These are phyloP conservation scores for Phaetusa simplex DNA, from an alignment of 2,113 vertebrate genomes.

Conservation along the genomic window DNA sequence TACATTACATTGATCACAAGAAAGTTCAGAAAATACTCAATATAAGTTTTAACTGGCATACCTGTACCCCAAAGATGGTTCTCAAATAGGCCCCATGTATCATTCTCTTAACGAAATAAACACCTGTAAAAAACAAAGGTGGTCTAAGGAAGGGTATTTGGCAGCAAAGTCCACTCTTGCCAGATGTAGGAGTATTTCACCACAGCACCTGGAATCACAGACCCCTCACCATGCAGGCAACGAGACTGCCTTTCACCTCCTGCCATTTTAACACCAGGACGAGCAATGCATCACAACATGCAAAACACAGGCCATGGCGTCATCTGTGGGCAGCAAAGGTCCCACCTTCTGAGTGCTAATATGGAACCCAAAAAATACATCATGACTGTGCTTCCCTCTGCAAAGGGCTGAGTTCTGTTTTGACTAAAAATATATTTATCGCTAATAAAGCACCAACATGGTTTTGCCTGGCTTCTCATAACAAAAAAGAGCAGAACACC, in stretches of 20 bases:
- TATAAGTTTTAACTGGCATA: not conserved
- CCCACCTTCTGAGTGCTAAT: not conserved
- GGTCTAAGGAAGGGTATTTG: not conserved
- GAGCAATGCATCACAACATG: accelerated
- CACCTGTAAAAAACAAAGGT: not conserved
- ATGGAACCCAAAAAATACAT: not conserved
- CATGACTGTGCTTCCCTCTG: not conserved
- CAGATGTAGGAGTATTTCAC: not conserved
- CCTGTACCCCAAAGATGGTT: not conserved
- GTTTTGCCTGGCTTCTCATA: not conserved
- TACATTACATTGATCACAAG: not conserved
- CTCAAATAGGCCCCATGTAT: accelerated
- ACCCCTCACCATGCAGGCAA: not conserved
- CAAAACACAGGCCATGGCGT: not conserved
- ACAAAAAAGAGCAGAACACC: not conserved
- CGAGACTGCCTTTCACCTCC: not conserved
- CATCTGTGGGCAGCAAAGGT: not conserved
- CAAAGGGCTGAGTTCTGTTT: not conserved
- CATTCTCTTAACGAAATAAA: not conserved
- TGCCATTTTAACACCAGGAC: not conserved
- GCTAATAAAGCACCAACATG: not conserved
- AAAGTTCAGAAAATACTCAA: not conserved
- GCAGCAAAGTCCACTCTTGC: not conserved
- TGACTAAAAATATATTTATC: not conserved
- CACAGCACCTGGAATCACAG: not conserved